Base-by-base conservation (phyloP, 92 coral and sea anemone genomes). In the Phenganax stokvisi region DNA sequence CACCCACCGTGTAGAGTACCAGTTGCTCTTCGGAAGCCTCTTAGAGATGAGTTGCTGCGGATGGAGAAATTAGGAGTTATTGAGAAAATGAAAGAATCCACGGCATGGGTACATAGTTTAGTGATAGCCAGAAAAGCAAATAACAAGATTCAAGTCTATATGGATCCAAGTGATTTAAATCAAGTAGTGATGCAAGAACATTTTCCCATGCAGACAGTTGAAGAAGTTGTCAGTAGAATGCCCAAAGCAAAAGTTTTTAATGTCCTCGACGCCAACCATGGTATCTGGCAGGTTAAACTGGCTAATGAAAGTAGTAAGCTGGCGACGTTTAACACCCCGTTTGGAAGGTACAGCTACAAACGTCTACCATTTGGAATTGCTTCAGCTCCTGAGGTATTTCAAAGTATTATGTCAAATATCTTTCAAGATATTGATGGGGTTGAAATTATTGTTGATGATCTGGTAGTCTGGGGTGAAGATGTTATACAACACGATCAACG, bases 211-310 rank as follows among this genome's bases (percentile, higher is more conserved):
- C 85, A 85, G 75, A 80, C 85, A 9, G 27, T 85, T 55, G 82
- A 85, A 62, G 71, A 85, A 37, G 88, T 62, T 11, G 63, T 81
- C 17, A 85, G 76, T 74, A 81, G 88, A 81, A 85, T 81, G 85
- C 70, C 85, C 85, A 64, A 65, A 63, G 76, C 85, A 29, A 81
- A 81, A 47, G 82, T 81, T 12, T 85, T 85, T 75, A 85, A 82
- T 81, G 82, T 81, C 62, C 85, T 85, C n/a, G 81, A 85, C 80
- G 85, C 85, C 65, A 85, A 77, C 25, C 87, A 84, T 84, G 87
- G 84, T 5, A 68, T 84, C 30, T 77, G 84, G 84, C 84, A 84
- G 63, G 79, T 78, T 11, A 84, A 77, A 69, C 54, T 68, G 56
- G 72, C 72, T 54, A 79, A 79, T 68, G 80, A 71, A 82, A 85